phyloP scores from a whole-genome alignment of 2,888 invertebrate species.

The Hesperia comma region DNA sequence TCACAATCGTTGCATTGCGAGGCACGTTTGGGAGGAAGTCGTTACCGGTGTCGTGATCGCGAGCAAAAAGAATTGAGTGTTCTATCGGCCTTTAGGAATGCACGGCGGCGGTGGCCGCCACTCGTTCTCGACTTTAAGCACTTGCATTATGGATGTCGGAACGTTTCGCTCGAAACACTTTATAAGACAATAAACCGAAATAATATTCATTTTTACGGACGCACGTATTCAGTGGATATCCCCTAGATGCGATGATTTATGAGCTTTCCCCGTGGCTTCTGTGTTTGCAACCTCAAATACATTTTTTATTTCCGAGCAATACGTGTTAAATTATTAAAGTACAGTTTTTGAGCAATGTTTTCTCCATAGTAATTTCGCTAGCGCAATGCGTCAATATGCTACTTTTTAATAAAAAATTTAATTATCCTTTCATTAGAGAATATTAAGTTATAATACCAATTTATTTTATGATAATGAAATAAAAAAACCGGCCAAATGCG shows the following conservation, averaged over 20 bases:
- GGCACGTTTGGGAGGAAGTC: conserved; percentile 66
- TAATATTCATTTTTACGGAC: conserved; percentile 50
- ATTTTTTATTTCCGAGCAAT: conserved; percentile 20
- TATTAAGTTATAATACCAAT: too few relatives aligned
- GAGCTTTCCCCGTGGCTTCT: conserved; percentile 34
- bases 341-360: background rate
- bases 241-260: conserved; percentile 39
- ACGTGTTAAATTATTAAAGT: conserved; percentile 15
- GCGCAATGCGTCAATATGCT: background rate
- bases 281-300: conserved; percentile 27
- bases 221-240: conserved; percentile 42
- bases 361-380: background rate
- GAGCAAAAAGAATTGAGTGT: conserved; percentile 60
- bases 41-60: conserved; percentile 65
- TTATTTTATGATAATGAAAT: too few relatives aligned
- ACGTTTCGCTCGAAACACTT: conserved; percentile 34
- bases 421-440: too few relatives aligned
- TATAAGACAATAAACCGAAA: conserved; percentile 46
- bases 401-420: background rate
- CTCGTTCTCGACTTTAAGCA: conserved; percentile 45
- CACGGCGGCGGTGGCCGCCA: conserved; percentile 44
- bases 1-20: conserved; percentile 63
- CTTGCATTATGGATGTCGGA: conserved; percentile 39
- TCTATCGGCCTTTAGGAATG: conserved; percentile 58
- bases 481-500: too few relatives aligned